phyloP scores from a whole-genome alignment of 2,113 vertebrate genomes.

The Lycocorax pyrrhopterus region DNA sequence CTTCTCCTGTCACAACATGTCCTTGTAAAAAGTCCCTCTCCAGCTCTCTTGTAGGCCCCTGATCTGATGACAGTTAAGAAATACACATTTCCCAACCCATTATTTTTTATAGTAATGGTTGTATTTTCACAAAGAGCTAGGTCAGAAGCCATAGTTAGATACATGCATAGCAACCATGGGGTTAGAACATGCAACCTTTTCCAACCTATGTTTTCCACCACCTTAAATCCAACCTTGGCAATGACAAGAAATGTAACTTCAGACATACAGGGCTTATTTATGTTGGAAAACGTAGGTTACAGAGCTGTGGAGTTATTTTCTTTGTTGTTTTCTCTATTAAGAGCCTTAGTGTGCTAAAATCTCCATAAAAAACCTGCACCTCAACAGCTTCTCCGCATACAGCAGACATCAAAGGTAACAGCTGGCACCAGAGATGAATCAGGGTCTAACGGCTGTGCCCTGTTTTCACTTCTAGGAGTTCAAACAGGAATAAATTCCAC shows the following conservation, averaged over 20 bases:
- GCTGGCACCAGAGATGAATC: not conserved
- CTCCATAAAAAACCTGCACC: not conserved
- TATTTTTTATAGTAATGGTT: not conserved
- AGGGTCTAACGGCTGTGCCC: not conserved
- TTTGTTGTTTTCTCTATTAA: not conserved
- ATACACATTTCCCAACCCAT: not conserved
- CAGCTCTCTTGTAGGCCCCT: not conserved
- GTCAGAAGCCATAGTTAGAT: not conserved
- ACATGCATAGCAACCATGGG: not conserved
- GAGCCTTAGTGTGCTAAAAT: not conserved
- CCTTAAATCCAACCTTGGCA: not conserved
- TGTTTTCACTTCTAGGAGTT: not conserved
- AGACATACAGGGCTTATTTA: not conserved
- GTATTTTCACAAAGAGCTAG: not conserved
- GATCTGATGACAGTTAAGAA: not conserved
- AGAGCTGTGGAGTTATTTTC: not conserved
- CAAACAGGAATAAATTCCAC: not conserved
- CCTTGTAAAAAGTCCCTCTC: not conserved
- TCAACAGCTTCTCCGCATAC: not conserved
- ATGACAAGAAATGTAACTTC: not conserved
- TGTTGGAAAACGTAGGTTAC: not conserved
- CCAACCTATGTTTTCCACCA: not conserved
- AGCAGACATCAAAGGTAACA: conserved; percentile 14
- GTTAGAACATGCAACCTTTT: not conserved
- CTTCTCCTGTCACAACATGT: not conserved